A percentile compares a stretch with the other conserved stretches of the same genome.
These are phyloP conservation scores for Okamejei kenojei DNA, from an alignment of 2,797 vertebrate genomes.

Conservation along the genomic window DNA sequence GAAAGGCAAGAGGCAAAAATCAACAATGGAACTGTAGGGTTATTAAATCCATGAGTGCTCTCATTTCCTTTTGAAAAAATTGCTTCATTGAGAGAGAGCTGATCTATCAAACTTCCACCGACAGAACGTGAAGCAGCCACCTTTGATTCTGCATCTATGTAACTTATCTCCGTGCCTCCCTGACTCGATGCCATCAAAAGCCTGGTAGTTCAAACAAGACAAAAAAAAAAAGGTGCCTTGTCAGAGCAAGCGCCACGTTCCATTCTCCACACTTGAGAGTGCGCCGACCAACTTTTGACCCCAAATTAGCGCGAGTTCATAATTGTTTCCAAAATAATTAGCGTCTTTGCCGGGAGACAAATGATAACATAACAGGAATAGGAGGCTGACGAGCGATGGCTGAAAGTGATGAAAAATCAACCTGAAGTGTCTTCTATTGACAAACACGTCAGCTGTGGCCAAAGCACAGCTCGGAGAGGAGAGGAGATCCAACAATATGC, in stretches of 20 bases:
- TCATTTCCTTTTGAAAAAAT: neutral
- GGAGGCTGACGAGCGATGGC: neutral
- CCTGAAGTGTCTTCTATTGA: slow-evolving; percentile 38
- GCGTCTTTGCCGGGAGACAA: slow-evolving; percentile 62
- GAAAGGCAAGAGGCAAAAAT: neutral
- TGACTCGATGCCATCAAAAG: neutral
- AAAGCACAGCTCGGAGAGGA: slow-evolving; percentile 23
- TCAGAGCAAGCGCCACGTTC: neutral
- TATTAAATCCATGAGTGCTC: neutral
- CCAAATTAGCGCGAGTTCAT: neutral
- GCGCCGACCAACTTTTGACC: slow-evolving; percentile 7
- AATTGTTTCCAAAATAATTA: slow-evolving; percentile 73
- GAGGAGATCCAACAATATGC: slow-evolving; percentile 27
- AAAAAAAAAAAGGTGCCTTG: neutral
- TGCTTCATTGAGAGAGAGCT: neutral
- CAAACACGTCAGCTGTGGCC: slow-evolving; percentile 32
- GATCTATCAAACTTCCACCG: neutral
- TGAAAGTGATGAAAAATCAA: slow-evolving; percentile 37
- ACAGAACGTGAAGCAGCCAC: neutral
- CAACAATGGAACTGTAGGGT: neutral
- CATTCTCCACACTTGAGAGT: neutral
- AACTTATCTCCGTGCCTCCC: neutral
- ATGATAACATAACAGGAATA: slow-evolving; percentile 54
- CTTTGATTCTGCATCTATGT: neutral
- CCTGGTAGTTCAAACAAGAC: neutral